Base-by-base conservation (phyloP, 2,113 vertebrate genomes). In the Nesogale talazaci region DNA sequence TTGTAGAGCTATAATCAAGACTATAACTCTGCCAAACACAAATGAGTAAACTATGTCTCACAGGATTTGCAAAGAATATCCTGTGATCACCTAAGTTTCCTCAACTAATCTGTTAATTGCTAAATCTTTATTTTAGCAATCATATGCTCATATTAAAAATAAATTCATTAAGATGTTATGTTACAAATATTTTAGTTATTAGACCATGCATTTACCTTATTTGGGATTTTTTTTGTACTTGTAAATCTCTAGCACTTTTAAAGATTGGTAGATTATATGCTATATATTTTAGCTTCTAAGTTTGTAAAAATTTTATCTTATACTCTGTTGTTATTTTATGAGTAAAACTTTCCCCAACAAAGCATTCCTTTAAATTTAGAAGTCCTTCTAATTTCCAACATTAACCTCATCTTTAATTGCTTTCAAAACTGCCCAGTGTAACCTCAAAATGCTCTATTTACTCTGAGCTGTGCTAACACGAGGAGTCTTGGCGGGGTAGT, bases 1-100 rank as follows among this genome's bases (percentile, higher is more conserved):
- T 95, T 46, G 81, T 92, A 93, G 76, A 94, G 95, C 82, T 92
- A 90, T 95, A 95, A 96, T 93, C 93, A 97, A 96, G 95, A 92
- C 94, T n/a, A 74, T 92, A 34, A 79, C 56, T 77, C 67, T 88
- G 81, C 89, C 42, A 74, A 86, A 94, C 83, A 94, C 92, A 94
- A 96, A 95, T 97, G 96, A 96, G 42, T 95, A 94, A 75, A 65
- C 46, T 95, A 36, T 96, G 57, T 76, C 76, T 31, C 59, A 61
- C 20, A 46, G 74, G 25, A 76, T 76, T 76, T 16, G 12, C 14
- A 29, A 16, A 76, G 38, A 76, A 76, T 42, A 42, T 27, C 40
- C 22, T 52, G 46, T 52, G 46, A 52, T 42, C 23, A 29, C 70
- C 77, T 36, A 86, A 46, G 40, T 42, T 75, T 70, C 22, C 7